Conservation (phyloP, 2,888 invertebrate species). For the Hirudinaria manillensis region DNA sequence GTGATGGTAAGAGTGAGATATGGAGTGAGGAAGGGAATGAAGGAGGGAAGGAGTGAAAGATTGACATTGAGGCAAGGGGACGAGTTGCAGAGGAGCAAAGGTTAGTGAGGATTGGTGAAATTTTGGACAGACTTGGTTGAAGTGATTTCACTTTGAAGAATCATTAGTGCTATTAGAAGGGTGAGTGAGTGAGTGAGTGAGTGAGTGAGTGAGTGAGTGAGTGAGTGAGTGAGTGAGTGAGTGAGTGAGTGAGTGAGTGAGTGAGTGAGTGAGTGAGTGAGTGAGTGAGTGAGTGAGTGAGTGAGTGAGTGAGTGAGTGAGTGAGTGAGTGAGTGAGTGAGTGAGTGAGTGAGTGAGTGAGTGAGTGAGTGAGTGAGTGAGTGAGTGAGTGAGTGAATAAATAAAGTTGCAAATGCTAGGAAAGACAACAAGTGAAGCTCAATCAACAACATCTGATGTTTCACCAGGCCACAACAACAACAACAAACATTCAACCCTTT, state of each 20-base stretch:
- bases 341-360: conserved; percentile 17
- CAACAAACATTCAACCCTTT: no score
- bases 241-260: conserved; percentile 31
- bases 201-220: conserved; percentile 31
- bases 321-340: conserved; percentile 25
- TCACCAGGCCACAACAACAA: no score
- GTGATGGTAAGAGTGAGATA: not conserved
- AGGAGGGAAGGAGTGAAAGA: not conserved
- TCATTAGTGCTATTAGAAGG: no score
- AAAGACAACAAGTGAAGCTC: no score
- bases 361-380: no score
- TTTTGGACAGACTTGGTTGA: no score
- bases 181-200: conserved; percentile 31
- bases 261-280: conserved; percentile 25
- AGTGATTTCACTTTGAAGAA: no score
- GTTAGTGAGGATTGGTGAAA: no score
- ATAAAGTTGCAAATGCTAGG: no score
- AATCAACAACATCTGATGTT: no score
- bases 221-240: conserved; percentile 30
- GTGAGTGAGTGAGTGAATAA: no score
- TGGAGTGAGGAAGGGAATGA: not conserved
- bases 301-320: conserved; percentile 30
- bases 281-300: conserved; percentile 27
- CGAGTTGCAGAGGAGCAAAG: no score
- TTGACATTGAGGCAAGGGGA: not conserved